A percentile compares a stretch with the other conserved stretches of the same genome.
Conservation (phyloP, 2,113 vertebrate species). For the Catharus minimus region DNA sequence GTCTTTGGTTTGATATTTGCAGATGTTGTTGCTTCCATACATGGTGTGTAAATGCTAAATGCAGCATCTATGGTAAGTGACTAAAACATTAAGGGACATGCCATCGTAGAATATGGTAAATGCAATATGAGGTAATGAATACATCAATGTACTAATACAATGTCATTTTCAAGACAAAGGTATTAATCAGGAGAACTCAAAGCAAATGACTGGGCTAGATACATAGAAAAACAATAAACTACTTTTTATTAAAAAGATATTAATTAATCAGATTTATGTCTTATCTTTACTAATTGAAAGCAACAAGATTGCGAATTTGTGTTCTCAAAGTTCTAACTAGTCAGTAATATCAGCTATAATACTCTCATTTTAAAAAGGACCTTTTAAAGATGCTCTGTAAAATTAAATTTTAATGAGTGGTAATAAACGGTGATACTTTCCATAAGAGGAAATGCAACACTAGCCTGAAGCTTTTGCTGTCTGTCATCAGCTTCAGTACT, state of each 20-base stretch:
- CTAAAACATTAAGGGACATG: not conserved
- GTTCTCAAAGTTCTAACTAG: conserved; percentile 33
- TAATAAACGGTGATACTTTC: conserved; percentile 55
- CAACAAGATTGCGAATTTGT: conserved; percentile 31
- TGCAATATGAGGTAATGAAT: not conserved
- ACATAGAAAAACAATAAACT: not conserved
- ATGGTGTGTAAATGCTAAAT: accelerated
- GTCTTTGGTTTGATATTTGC: not conserved
- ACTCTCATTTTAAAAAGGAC: conserved; percentile 50
- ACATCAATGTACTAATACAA: not conserved
- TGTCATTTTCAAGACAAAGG: not conserved
- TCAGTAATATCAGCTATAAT: conserved; percentile 31
- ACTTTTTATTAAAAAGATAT: not conserved
- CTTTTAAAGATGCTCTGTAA: conserved; percentile 61
- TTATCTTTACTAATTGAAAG: conserved; percentile 34
- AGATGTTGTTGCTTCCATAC: not conserved
- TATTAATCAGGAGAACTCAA: not conserved
- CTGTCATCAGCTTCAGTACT: not conserved
- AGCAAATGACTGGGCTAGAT: not conserved
- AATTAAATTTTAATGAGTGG: conserved; percentile 69
- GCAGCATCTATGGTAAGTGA: not conserved
- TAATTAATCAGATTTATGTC: not conserved
- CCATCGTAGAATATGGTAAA: not conserved
- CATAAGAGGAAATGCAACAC: conserved; percentile 21
- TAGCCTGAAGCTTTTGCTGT: conserved; percentile 19